These are phyloP conservation scores for Catharus bicknelli DNA, from an alignment of 2,113 vertebrate species.

Conservation along the genomic window DNA sequence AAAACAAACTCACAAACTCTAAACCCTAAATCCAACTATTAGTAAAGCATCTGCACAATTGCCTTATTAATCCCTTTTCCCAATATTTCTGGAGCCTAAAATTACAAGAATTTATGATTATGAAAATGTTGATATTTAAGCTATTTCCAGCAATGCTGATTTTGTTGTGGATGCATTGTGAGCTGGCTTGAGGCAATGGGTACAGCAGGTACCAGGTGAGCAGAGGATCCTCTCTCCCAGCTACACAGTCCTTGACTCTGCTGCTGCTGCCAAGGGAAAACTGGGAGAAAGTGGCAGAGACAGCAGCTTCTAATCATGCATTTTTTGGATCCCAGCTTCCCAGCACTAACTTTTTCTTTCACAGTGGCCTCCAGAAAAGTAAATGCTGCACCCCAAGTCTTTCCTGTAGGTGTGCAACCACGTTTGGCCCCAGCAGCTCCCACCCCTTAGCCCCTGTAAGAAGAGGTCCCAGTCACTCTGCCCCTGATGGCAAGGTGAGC, in stretches of 20 bases:
- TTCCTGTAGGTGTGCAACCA: not conserved
- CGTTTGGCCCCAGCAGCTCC: not conserved
- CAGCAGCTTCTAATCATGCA: not conserved
- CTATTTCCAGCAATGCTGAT: not conserved
- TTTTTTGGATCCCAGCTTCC: not conserved
- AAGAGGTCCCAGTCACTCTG: not conserved
- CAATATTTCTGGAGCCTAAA: slow-evolving; percentile 18
- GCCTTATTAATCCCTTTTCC: not conserved
- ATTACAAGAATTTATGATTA: not conserved
- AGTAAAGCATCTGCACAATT: not conserved
- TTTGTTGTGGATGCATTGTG: not conserved
- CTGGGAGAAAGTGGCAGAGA: fast-evolving
- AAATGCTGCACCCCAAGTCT: not conserved
- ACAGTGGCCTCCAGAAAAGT: not conserved
- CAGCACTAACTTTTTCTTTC: not conserved
- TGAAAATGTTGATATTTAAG: not conserved
- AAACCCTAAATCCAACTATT: not conserved
- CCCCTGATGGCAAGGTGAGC: not conserved
- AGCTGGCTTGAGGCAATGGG: not conserved
- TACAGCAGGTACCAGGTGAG: not conserved
- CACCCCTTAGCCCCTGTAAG: not conserved
- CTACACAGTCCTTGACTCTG: not conserved
- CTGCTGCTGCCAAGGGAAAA: not conserved
- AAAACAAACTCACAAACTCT: not conserved
- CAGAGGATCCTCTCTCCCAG: not conserved